phyloP scores from a whole-genome alignment of 2,113 vertebrate species.

The Melanocharis versteri region DNA sequence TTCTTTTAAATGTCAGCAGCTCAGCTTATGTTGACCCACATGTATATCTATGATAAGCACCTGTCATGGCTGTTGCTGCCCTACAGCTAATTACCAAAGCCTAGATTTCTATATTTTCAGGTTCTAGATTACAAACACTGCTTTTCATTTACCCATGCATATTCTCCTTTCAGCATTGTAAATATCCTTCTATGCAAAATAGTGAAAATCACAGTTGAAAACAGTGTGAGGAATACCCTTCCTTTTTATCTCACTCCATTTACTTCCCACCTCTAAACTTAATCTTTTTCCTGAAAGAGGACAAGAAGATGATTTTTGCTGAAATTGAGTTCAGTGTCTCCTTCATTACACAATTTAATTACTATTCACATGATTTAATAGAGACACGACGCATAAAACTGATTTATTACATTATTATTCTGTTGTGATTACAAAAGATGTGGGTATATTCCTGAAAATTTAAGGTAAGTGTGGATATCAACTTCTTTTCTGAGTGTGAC shows the following conservation, averaged over 20 bases:
- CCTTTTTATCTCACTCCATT: background rate
- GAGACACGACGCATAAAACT: constrained; percentile 12
- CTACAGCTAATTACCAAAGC: background rate
- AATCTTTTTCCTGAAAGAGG: background rate
- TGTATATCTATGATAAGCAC: background rate
- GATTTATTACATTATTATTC: constrained; percentile 40
- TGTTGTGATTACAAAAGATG: constrained; percentile 20
- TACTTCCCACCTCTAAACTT: background rate
- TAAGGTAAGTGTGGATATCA: constrained; percentile 24
- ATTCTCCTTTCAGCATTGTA: background rate
- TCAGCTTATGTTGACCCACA: background rate
- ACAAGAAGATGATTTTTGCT: constrained; percentile 17
- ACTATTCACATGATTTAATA: constrained; percentile 44
- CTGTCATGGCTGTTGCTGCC: background rate
- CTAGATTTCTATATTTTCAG: background rate
- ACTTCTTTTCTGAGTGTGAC: background rate
- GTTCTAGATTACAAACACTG: background rate
- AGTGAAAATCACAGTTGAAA: background rate
- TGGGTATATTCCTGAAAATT: constrained; percentile 14
- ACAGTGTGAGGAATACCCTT: background rate
- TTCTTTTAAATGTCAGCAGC: background rate
- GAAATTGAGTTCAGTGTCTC: constrained; percentile 19
- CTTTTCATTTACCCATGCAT: background rate
- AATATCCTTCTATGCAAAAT: background rate
- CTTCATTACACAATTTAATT: constrained; percentile 52